Evolutionary conservation across 92 coral and sea anemone genomes (phyloP), one percentile per base, ranked within the genome.

Genomic region (Paragorgia papillata): DNA sequence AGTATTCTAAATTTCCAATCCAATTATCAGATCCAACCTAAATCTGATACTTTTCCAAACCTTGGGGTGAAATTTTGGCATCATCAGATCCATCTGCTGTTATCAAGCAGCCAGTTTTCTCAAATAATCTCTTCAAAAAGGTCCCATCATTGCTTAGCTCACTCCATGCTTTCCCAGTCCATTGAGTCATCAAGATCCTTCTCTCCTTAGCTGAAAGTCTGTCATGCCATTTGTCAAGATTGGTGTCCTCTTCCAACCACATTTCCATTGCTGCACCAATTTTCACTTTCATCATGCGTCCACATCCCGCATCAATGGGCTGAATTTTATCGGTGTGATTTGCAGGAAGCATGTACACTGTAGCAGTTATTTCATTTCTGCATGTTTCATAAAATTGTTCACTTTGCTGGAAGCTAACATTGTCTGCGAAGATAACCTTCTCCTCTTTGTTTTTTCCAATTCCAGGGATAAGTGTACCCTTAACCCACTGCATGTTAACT

Each of bases 221-320:
- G 66, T 85, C 85, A 74, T 86, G 86, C 83, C 81, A 87, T 41
- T 53, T 28, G 0, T 83, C 83, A 0, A 87, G 76, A 62, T 87
- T 79, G 9, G 79, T 57, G 10, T 83, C 79, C 30, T 27, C 44
- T 57, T 87, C 85, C 61, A 87, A 55, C 90, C 90, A 87, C 33
- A 35, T 83, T 1, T 87, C 87, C 90, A 87, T 70, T 64, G 71
- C 87, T 5, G 56, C 85, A 28, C 37, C 90, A 1, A 87, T 83
- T 79, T 83, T 87, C 8, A 41, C 74, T 48, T 86, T 86, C 79
- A 77, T 54, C 76, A 82, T 69, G 19, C 60, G 12, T 17, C 87
- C 86, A 86, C 80, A 76, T 20, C 87, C 90, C 24, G 87, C 87
- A 77, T 86, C 86, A 17, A 86, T 68, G 34, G 86, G 90, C 62